These are phyloP conservation scores for Drosophila erecta DNA, from an alignment of 1,140 invertebrate species.

Conservation along the genomic window DNA sequence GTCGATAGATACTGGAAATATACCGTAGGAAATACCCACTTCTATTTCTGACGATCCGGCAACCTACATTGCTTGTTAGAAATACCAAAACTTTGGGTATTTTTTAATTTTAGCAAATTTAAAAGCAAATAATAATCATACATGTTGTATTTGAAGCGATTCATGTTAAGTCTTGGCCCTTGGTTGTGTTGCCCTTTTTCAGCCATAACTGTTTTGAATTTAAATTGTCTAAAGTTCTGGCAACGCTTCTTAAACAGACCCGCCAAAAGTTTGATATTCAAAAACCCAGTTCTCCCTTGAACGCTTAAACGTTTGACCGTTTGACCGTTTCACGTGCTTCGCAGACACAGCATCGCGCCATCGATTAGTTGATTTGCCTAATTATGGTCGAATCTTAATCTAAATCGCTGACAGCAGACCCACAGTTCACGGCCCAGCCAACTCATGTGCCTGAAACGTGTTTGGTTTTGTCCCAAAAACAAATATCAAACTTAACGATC, in stretches of 20 bases:
- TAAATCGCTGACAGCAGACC: slow-evolving; percentile 9
- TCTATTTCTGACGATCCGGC: background rate
- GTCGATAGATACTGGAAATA: background rate
- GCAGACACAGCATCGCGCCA: slow-evolving; percentile 23
- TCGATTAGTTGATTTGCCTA: background rate
- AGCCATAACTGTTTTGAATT: background rate
- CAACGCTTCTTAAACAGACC: background rate
- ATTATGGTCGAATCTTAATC: slow-evolving; percentile 10
- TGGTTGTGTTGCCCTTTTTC: too few species aligned
- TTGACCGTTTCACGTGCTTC: slow-evolving; percentile 21
- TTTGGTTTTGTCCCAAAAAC: slow-evolving; percentile 27
- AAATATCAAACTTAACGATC: slow-evolving; percentile 31
- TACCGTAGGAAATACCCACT: background rate
- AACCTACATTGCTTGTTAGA: background rate
- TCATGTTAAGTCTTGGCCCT: too few species aligned
- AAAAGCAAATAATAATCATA: background rate
- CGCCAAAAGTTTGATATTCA: background rate
- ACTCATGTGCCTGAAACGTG: slow-evolving; percentile 32
- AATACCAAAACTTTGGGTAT: background rate
- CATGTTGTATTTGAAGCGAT: too few species aligned
- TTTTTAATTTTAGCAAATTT: too few species aligned
- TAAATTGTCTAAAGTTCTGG: background rate
- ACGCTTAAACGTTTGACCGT: background rate
- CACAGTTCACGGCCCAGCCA: slow-evolving; percentile 17
- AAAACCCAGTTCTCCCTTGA: background rate